A percentile compares a stretch with the other conserved stretches of the same genome.
phyloP scores from a whole-genome alignment of 37 sponge, comb jelly and placozoan genomes.

The Geodia barretti region DNA sequence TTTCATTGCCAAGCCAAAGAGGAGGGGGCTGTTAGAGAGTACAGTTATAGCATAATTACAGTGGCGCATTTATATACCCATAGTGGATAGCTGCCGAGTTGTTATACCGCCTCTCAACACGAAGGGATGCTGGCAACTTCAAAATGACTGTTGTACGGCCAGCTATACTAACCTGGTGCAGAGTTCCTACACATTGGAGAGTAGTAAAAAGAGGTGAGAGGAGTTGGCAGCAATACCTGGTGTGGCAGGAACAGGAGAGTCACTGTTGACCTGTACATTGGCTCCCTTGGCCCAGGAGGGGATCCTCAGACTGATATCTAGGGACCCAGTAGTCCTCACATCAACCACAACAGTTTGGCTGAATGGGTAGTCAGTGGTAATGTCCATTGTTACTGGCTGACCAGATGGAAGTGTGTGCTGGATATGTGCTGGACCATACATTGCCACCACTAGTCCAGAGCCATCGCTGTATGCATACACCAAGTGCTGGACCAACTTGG shows the following conservation, averaged over 20 bases:
- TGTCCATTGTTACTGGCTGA: slow-evolving; percentile 5
- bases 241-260: neutral
- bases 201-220: neutral
- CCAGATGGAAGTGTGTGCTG: slow-evolving; percentile 15
- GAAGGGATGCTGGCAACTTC: slow-evolving; percentile 30
- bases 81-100: slow-evolving; percentile 61
- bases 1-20: slow-evolving; percentile 63
- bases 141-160: slow-evolving; percentile 7
- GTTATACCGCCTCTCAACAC: slow-evolving; percentile 61
- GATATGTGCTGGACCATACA: slow-evolving; percentile 43
- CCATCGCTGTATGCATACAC: slow-evolving; percentile 32
- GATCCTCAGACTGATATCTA: slow-evolving; percentile 43
- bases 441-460: slow-evolving; percentile 30
- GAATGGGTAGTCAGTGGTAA: slow-evolving; percentile 69
- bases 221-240: neutral
- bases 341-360: slow-evolving; percentile 23
- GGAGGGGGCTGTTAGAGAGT: slow-evolving; percentile 47
- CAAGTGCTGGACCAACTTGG: slow-evolving; percentile 63
- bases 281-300: slow-evolving; percentile 67
- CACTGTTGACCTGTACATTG: slow-evolving; percentile 27
- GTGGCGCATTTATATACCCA: slow-evolving; percentile 36
- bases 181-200: slow-evolving; percentile 27
- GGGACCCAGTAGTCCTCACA: slow-evolving; percentile 5
- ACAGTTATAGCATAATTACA: neutral
- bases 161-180: slow-evolving; percentile 18